A percentile compares a stretch with the other conserved stretches of the same genome.
Conservation (phyloP, 2,888 invertebrate genomes). For the Agrotis ipsilon region DNA sequence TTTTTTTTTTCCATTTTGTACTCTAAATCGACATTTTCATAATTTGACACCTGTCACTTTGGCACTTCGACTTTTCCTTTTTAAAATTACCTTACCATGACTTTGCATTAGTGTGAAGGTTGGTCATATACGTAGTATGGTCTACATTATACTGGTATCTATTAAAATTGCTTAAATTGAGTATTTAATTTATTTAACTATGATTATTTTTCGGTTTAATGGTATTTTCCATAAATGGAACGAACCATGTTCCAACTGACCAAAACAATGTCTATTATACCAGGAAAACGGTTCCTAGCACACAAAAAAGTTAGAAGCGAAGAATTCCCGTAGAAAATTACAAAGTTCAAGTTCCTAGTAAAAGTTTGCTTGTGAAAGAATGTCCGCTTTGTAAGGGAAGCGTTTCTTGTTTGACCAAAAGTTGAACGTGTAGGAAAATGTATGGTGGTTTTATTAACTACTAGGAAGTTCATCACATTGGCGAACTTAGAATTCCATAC, state of each 20-base stretch:
- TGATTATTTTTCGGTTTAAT: too few species aligned
- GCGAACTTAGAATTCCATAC: background rate
- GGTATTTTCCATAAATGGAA: background rate
- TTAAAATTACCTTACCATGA: too few species aligned
- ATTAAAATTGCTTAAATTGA: too few species aligned
- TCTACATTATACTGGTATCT: too few species aligned
- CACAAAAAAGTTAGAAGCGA: slow-evolving; percentile 13
- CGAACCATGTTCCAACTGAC: background rate
- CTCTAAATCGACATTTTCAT: too few species aligned
- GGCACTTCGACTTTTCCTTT: too few species aligned
- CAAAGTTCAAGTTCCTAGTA: slow-evolving; percentile 23
- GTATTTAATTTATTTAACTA: too few species aligned
- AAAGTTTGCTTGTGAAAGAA: slow-evolving; percentile 45
- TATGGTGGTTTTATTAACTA: slow-evolving; percentile 18
- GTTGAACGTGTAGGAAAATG: slow-evolving; percentile 13
- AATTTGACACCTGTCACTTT: too few species aligned
- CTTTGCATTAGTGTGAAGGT: too few species aligned
- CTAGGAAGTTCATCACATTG: background rate
- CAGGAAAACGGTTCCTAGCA: background rate
- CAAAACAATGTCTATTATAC: background rate
- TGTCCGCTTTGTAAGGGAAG: slow-evolving; percentile 18
- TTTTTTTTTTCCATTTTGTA: too few species aligned
- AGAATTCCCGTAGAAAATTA: slow-evolving; percentile 20
- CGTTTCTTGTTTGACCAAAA: slow-evolving; percentile 13
- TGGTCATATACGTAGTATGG: too few species aligned